Evolutionary conservation across 2,113 vertebrate genomes (phyloP), one percentile per base, ranked within the genome.

Genomic region (Felis chaus): DNA sequence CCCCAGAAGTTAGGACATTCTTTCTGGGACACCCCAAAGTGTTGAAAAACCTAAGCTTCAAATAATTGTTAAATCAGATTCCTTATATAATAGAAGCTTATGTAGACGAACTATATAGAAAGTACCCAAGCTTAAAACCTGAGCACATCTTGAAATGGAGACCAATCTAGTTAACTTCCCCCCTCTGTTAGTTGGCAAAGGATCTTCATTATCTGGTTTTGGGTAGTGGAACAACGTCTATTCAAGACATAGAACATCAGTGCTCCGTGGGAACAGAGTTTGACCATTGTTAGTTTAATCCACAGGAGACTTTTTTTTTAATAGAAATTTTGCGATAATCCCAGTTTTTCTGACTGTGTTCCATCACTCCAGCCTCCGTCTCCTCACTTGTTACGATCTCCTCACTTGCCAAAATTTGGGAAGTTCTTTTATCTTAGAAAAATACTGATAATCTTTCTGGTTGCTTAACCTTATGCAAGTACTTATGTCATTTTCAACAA

Each of bases 401-500:
- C n/a, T n/a, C n/a, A n/a, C n/a, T n/a, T 6, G 45, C 45, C 21
- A 33, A 53, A 66, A 76, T 45, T 55, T 76, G 45, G 14, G n/a
- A 61, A 73, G 41, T 81, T 73, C 16, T 91, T 85, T 69, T 25
- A 41, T 63, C 29, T 92, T 89, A 61, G 16, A 57, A 79, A 84
- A 93, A n/a, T 55, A 50, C n/a, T 73, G 69, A 87, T 63, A 50
- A 85, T n/a, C 16, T 66, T 25, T 15, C 18, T 86, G 50, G 16
- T 61, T 66, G 78, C 29, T 94, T 94, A 71, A 82, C 36, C 36
- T 71, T 71, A 57, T n/a, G 11, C 4, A 41, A n/a, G 65, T 81
- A 45, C 29, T 92, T 96, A 69, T 94, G 18, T 53, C 61, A 63
- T 81, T 94, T 94, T 69, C 76, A 81, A 65, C 19, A 85, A 82